Conservation (phyloP, 2,113 vertebrate genomes). For the Macroglossus sobrinus region DNA sequence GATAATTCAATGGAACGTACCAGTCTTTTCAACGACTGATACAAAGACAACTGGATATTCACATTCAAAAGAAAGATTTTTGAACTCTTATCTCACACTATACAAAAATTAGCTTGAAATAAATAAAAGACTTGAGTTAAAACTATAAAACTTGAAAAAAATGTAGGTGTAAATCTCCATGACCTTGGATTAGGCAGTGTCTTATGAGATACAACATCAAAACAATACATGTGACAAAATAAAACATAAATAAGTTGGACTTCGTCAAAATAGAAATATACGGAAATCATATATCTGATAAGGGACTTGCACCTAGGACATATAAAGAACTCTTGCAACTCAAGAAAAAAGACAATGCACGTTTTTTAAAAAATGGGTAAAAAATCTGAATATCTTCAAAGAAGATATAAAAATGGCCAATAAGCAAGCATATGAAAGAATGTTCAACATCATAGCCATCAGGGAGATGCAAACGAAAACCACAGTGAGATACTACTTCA, state of each 20-base stretch:
- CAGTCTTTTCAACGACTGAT: background rate
- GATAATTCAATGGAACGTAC: background rate
- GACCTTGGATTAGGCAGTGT: background rate
- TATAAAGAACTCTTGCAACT: background rate
- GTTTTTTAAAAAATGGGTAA: background rate
- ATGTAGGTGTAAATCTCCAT: background rate
- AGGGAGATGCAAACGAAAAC: background rate
- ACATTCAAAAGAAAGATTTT: background rate
- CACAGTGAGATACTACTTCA: background rate
- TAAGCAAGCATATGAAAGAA: background rate
- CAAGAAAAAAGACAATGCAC: background rate
- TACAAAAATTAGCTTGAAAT: slow-evolving; percentile 18
- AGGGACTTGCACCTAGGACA: background rate
- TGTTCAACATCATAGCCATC: background rate
- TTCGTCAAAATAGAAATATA: background rate
- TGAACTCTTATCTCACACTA: background rate
- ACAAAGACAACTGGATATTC: background rate
- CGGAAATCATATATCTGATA: background rate
- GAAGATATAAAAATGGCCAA: background rate
- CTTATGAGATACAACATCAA: background rate
- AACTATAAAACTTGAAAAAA: slow-evolving; percentile 5
- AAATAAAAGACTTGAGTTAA: background rate
- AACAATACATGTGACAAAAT: background rate
- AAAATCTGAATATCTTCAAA: background rate
- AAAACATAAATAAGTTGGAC: background rate